Conservation (phyloP, 2,888 invertebrate species). For the Agonum fuliginosum region DNA sequence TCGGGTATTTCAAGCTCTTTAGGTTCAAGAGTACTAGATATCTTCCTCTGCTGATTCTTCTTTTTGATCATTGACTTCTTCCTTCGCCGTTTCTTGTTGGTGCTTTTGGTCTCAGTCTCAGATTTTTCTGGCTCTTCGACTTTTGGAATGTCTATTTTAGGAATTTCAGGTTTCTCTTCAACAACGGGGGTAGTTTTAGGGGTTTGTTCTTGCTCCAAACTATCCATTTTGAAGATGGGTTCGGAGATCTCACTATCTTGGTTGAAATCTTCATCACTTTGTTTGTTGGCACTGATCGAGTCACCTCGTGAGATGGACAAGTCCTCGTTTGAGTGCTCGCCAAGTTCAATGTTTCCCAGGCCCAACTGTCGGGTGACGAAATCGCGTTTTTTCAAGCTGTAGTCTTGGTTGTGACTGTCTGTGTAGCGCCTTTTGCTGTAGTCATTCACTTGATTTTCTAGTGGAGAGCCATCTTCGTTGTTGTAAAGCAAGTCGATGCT, state of each 20-base stretch:
- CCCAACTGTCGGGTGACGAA: slow-evolving; percentile 71
- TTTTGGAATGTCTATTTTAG: slow-evolving; percentile 76
- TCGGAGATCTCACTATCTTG: slow-evolving; percentile 73
- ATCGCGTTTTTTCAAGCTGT: slow-evolving; percentile 67
- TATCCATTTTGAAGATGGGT: slow-evolving; percentile 82
- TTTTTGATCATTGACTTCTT: slow-evolving; percentile 87
- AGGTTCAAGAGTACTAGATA: slow-evolving; percentile 77
- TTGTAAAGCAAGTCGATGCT: slow-evolving; percentile 68
- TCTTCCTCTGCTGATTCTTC: slow-evolving; percentile 84
- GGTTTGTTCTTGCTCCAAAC: slow-evolving; percentile 74
- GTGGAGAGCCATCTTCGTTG: slow-evolving; percentile 65
- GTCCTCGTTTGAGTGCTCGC: slow-evolving; percentile 69
- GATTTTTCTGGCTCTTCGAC: slow-evolving; percentile 73
- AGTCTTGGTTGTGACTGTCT: slow-evolving; percentile 68
- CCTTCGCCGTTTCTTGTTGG: slow-evolving; percentile 85
- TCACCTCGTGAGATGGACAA: slow-evolving; percentile 68
- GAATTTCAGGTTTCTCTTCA: slow-evolving; percentile 73
- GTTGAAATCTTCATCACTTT: slow-evolving; percentile 70
- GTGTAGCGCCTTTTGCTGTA: slow-evolving; percentile 78
- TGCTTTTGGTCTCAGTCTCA: slow-evolving; percentile 72
- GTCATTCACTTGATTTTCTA: slow-evolving; percentile 82
- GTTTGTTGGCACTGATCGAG: slow-evolving; percentile 62
- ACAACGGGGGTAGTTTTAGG: slow-evolving; percentile 71
- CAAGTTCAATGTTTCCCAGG: slow-evolving; percentile 71
- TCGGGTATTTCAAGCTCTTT: slow-evolving; percentile 73